Evolutionary conservation across 2,888 invertebrate genomes (phyloP).

Genomic region (Drosophila sordidula): DNA sequence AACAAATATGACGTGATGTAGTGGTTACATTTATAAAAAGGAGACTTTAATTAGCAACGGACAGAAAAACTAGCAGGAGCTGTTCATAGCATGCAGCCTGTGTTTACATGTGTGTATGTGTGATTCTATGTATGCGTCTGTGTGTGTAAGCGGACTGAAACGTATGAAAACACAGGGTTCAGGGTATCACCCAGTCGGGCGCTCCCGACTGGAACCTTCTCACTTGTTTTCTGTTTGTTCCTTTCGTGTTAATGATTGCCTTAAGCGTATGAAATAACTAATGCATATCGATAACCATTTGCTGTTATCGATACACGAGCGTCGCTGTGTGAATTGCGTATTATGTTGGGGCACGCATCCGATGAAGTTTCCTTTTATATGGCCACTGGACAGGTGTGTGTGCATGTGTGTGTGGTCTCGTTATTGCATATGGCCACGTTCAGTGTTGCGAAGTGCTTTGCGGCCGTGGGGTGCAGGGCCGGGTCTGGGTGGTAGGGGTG

Average conservation of each 20-base stretch:
- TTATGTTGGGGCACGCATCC: neutral
- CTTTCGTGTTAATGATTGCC: neutral
- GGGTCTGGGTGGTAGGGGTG: neutral
- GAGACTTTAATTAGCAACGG: too few relatives aligned
- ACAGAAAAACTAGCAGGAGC: too few relatives aligned
- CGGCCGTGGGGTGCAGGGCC: neutral
- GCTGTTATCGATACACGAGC: neutral
- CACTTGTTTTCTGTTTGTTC: neutral
- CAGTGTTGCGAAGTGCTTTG: constrained; percentile 29
- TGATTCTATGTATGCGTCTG: too few relatives aligned
- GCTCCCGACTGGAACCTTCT: too few relatives aligned
- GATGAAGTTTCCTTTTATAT: neutral
- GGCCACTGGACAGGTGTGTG: neutral
- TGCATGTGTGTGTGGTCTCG: neutral
- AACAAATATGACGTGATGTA: too few relatives aligned
- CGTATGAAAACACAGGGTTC: too few relatives aligned
- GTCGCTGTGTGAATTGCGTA: neutral
- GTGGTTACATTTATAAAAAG: too few relatives aligned
- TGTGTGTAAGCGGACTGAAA: too few relatives aligned
- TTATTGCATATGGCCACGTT: constrained; percentile 5
- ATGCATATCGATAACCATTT: neutral
- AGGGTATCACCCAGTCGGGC: too few relatives aligned
- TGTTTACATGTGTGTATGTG: too few relatives aligned
- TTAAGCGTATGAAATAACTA: too few relatives aligned
- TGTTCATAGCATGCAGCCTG: too few relatives aligned